These are phyloP conservation scores for Aporophyla nigra DNA, from an alignment of 2,888 invertebrate genomes.

Conservation along the genomic window DNA sequence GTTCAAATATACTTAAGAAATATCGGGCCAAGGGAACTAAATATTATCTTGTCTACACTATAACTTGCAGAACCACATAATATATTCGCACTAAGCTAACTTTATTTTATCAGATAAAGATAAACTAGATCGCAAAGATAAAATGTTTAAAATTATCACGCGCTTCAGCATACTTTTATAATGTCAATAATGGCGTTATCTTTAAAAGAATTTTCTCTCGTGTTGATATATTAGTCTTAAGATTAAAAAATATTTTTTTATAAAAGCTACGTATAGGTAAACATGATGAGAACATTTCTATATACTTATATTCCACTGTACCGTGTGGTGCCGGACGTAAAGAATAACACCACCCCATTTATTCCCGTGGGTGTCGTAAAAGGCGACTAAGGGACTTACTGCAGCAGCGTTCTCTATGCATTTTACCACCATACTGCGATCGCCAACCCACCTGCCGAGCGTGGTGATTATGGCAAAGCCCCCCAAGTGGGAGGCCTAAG, in stretches of 20 bases:
- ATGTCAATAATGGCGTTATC: conserved; percentile 4
- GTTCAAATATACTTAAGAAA: conserved; percentile 38
- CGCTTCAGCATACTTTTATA: conserved; percentile 40
- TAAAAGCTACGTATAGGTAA: background rate
- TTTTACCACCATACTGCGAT: no score
- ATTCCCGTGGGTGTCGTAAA: no score
- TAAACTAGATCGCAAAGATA: conserved; percentile 51
- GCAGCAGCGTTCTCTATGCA: no score
- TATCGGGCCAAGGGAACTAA: conserved; percentile 36
- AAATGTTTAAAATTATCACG: conserved; percentile 25
- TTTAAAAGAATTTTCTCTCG: background rate
- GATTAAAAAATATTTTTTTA: background rate
- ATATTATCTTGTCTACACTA: conserved; percentile 7
- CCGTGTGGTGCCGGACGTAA: no score
- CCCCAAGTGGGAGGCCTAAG: no score
- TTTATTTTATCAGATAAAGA: conserved; percentile 17
- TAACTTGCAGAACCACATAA: background rate
- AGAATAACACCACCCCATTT: no score
- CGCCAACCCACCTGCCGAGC: no score
- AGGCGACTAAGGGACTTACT: no score
- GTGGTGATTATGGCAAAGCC: no score
- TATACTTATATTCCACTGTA: no score
- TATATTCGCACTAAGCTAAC: conserved; percentile 17
- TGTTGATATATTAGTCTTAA: background rate
- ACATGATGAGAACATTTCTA: background rate